A percentile compares a stretch with the other conserved stretches of the same genome.
These are phyloP conservation scores for Heliconius congener DNA, from an alignment of 1,140 invertebrate species.

Conservation along the genomic window DNA sequence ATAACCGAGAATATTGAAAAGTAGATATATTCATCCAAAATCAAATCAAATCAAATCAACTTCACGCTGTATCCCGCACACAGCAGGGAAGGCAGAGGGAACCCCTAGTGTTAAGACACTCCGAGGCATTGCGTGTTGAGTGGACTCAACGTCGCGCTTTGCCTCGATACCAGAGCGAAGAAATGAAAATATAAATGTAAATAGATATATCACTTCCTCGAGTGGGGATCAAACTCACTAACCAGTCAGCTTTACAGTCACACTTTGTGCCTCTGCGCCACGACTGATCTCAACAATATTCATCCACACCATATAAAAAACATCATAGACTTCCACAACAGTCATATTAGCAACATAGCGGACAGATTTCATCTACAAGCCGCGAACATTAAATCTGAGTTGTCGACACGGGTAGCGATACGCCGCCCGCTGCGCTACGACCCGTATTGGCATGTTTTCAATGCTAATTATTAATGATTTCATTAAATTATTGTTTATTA, in stretches of 20 bases:
- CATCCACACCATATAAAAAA: not conserved
- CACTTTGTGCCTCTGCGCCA: no score
- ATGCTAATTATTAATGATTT: conserved; percentile 5
- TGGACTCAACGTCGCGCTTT: no score
- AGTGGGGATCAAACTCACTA: no score
- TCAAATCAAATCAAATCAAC: no score
- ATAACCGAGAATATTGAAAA: not conserved
- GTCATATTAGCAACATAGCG: not conserved
- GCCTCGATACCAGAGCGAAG: no score
- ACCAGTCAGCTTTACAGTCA: no score
- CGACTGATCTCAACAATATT: not conserved
- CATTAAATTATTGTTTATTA: not conserved
- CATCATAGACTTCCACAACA: not conserved
- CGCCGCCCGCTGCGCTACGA: conserved; percentile 3
- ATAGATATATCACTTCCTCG: no score
- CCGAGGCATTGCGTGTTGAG: no score
- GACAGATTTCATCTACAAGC: conserved; percentile 5
- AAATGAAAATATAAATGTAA: no score
- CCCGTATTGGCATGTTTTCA: conserved; percentile 24
- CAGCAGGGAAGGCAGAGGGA: no score
- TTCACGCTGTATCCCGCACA: no score
- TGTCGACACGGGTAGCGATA: conserved; percentile 14
- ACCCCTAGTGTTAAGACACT: no score
- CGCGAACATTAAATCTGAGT: conserved; percentile 2
- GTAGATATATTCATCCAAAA: not conserved